These are phyloP conservation scores for Indri indri DNA, from an alignment of 2,113 vertebrate genomes.

Conservation along the genomic window DNA sequence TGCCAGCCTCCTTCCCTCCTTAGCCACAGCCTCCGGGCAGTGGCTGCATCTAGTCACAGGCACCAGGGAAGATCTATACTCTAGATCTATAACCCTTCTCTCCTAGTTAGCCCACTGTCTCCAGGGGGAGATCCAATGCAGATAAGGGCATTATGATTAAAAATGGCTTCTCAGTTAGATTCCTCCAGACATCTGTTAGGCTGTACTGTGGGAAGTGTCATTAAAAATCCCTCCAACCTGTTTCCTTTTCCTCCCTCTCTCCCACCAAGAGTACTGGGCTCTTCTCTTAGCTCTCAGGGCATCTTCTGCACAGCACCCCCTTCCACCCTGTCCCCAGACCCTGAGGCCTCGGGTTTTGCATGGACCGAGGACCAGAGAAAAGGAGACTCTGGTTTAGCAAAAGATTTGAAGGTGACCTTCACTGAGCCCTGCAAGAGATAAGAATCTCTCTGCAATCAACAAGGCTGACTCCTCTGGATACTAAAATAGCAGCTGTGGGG, in stretches of 20 bases:
- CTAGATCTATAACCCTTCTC: background rate
- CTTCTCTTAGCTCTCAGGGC: background rate
- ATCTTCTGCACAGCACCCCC: background rate
- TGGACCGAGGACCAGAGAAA: slow-evolving; percentile 48
- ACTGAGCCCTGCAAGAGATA: slow-evolving; percentile 80
- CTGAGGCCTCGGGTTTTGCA: background rate
- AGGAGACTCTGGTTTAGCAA: slow-evolving; percentile 71
- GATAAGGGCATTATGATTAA: background rate
- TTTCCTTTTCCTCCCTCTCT: background rate
- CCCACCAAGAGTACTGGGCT: background rate
- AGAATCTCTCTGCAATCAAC: slow-evolving; percentile 83
- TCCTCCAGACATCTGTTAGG: background rate
- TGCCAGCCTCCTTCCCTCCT: background rate
- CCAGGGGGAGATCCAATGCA: background rate
- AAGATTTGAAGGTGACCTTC: slow-evolving; percentile 85
- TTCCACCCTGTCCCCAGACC: background rate
- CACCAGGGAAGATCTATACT: background rate
- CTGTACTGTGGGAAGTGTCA: background rate
- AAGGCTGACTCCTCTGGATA: slow-evolving; percentile 82
- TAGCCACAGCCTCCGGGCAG: background rate
- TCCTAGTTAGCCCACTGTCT: background rate
- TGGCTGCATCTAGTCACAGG: background rate
- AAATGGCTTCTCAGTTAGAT: background rate
- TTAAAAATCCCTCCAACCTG: background rate
- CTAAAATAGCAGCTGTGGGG: slow-evolving; percentile 83